Conservation (phyloP, 1,140 invertebrate species). For the Leptinotarsa defecta region DNA sequence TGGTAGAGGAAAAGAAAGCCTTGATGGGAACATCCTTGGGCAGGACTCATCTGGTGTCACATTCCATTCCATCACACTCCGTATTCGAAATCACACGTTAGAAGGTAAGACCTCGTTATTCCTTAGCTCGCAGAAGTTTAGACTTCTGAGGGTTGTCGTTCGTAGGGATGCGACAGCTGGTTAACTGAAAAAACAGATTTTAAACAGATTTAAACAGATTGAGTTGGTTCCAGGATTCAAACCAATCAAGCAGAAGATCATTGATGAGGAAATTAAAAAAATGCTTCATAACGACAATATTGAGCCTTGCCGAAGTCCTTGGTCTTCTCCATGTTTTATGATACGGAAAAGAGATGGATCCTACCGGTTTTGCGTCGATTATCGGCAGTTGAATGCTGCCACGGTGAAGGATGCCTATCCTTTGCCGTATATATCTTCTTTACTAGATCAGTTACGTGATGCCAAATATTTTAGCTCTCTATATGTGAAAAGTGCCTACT, state of each 20-base stretch:
- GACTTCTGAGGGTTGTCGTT: too few relatives aligned
- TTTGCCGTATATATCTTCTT: slow-evolving; percentile 30
- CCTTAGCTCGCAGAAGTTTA: too few relatives aligned
- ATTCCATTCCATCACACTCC: too few relatives aligned
- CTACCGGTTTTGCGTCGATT: slow-evolving; percentile 51
- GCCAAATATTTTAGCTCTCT: slow-evolving; percentile 44
- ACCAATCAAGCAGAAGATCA: neutral
- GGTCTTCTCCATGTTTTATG: slow-evolving; percentile 39
- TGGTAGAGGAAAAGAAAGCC: neutral
- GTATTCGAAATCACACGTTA: too few relatives aligned
- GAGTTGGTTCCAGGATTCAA: neutral
- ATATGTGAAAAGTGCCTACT: slow-evolving; percentile 47
- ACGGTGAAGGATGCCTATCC: slow-evolving; percentile 6
- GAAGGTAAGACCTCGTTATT: too few relatives aligned
- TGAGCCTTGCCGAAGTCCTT: slow-evolving; percentile 28
- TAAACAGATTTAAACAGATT: too few relatives aligned
- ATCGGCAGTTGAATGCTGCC: slow-evolving; percentile 45
- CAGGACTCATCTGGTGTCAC: neutral
- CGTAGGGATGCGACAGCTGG: too few relatives aligned
- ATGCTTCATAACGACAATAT: slow-evolving; percentile 11
- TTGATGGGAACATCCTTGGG: neutral
- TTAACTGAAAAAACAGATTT: too few relatives aligned
- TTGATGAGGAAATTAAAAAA: neutral
- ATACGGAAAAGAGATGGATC: slow-evolving; percentile 45
- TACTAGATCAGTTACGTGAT: slow-evolving; percentile 46